phyloP scores from a whole-genome alignment of 2,113 vertebrate genomes.

The Festucalex cinctus region DNA sequence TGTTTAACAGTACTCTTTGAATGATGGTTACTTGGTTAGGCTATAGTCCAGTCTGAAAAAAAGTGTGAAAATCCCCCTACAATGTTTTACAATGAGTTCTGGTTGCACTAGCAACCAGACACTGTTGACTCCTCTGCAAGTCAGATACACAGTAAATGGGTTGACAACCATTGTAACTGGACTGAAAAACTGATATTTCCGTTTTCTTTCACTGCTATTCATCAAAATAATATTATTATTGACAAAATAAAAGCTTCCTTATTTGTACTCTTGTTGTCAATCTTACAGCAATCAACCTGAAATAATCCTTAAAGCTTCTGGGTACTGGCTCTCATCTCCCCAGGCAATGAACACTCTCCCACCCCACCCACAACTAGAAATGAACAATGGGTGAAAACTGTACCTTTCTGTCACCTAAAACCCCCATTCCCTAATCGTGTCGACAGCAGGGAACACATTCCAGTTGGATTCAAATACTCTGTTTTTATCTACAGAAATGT shows the following conservation, averaged over 20 bases:
- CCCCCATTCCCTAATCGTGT: too few species aligned
- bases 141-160: neutral
- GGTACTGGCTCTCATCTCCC: neutral
- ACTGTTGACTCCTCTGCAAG: slow-evolving; percentile 1
- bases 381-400: too few species aligned
- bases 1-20: neutral
- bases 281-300: neutral
- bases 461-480: too few species aligned
- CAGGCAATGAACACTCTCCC: slow-evolving; percentile 5
- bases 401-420: too few species aligned
- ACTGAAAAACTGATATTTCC: neutral
- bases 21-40: neutral
- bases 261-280: neutral
- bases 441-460: too few species aligned
- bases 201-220: neutral
- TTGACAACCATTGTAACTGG: neutral
- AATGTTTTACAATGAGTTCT: neutral
- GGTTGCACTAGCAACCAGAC: slow-evolving; percentile 7
- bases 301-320: slow-evolving; percentile 2
- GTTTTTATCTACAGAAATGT: too few species aligned
- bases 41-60: neutral
- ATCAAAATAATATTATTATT: neutral
- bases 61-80: too few species aligned
- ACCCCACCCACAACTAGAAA: too few species aligned
- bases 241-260: neutral